Evolutionary conservation across 2,113 vertebrate genomes (phyloP), one percentile per base, ranked within the genome.

Genomic region (Varanus komodoensis): DNA sequence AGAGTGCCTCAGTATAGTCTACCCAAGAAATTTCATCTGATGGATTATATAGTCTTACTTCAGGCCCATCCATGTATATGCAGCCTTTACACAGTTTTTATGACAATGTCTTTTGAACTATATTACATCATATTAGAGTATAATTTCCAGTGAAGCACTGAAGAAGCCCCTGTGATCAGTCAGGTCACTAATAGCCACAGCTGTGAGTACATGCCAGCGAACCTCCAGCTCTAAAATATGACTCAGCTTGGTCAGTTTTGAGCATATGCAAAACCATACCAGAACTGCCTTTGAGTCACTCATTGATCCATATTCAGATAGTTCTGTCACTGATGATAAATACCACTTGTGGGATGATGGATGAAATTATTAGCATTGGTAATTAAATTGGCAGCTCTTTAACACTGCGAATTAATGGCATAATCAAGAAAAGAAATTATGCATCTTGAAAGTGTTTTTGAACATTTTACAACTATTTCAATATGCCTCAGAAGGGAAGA

Each of bases 381-480:
- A 92, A 82, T 92, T 87, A 92, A 93, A 77, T 7, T 83, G 0
- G 0, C 71, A 92, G 1, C 86, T n/a, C 2, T 88, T 93, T 86
- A 38, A 29, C 79, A 50, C 1, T 57, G 38, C 44, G 87, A 74
- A 0, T 32, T 87, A 91, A 38, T 90, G 82, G 48, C 44, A 48
- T 64, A n/a, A 68, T 74, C 11, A 68, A 87, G 9, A 84, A 87
- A 85, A 34, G 0, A n/a, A 68, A 86, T 75, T 89, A 90, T 92
- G 57, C 54, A 69, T 78, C 32, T 0, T 1, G 12, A 87, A 17
- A 78, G 7, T 21, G 79, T 87, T 90, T 87, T 83, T 50, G 81
- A 89, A 85, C 75, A 14, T 67, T 52, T 6, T 0, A 48, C 25
- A 25, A 0, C 29, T 4, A 0, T 69, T 85, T 21, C 38, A 83